Base-by-base conservation (phyloP, 2,888 invertebrate species). In the Pocota personata region DNA sequence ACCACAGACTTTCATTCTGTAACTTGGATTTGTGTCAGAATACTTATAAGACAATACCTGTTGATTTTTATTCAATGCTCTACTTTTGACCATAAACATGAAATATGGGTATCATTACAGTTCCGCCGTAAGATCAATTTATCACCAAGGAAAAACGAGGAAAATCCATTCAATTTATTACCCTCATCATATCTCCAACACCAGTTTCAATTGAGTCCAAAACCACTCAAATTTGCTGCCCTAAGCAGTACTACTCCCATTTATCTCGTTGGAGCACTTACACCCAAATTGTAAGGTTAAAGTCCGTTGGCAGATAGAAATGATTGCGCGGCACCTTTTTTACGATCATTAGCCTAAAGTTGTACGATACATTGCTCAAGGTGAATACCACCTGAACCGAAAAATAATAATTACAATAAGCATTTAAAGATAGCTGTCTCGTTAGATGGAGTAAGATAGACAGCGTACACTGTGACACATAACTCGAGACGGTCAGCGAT, bases 291-390 rank as follows among this genome's bases (percentile, higher is more conserved):
- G 40, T 40, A 14, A 46, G 48, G 48, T 21, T 48, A 8, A 46
- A 46, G 46, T 46, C 48, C 48, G 40, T 6, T 10, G 10, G 8
- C 7, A 19, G 19, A 46, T 46, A 46, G 21, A 48, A 48, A 48
- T 48, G 48, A 48, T 48, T 48, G 12, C 48, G 48, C 48, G 48
- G 48, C 48, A 48, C 48, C 48, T 48, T 48, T n/a, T 48, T 21
- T 14, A 48, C 48, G 48, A 48, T 48, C 48, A 48, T 48, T 48
- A 48, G 48, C 48, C 48, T 35, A 35, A 35, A 12, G 8, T 6
- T 35, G 12, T 35, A 35, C 35, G 16, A 46, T 46, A 48, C 48
- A 40, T 40, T 40, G 40, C 48, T 21, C 21, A 48, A 48, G 48
- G 48, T 48, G 48, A 48, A 21, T 48, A 48, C 19, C 21, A 48